phyloP scores from a whole-genome alignment of 1,140 invertebrate genomes.

The Ceratina japonica region DNA sequence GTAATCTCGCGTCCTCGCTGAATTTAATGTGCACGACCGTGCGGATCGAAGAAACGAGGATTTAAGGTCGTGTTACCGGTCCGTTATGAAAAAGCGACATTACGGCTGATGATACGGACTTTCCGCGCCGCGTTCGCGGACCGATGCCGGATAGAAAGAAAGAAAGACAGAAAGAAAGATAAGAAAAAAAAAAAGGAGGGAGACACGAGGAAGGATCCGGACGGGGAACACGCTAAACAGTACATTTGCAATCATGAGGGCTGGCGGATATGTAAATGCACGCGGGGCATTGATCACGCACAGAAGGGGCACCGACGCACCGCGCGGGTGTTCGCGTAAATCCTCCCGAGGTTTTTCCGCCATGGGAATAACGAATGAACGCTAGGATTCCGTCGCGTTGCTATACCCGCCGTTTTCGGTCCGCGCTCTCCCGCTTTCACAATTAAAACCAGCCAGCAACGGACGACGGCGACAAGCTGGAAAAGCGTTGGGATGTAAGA shows the following conservation, averaged over 20 bases:
- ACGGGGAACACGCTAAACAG: constrained; percentile 35
- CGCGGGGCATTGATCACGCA: constrained; percentile 39
- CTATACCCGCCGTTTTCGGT: not conserved
- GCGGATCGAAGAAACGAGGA: constrained; percentile 41
- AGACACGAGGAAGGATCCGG: not conserved
- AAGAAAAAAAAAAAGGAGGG: no score
- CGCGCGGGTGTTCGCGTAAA: constrained; percentile 36
- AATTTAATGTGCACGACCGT: constrained; percentile 44
- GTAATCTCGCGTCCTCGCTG: constrained; percentile 48
- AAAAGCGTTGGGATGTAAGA: constrained; percentile 33
- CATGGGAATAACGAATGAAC: constrained; percentile 35
- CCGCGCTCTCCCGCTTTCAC: not conserved
- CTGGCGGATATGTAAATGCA: constrained; percentile 45
- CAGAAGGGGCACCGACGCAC: constrained; percentile 6
- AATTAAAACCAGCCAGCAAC: constrained; percentile 37
- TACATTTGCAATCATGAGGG: constrained; percentile 46
- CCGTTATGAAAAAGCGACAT: constrained; percentile 52
- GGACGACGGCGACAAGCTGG: constrained; percentile 7
- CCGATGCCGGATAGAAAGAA: no score
- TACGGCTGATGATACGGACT: constrained; percentile 42
- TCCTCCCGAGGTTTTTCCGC: constrained; percentile 30
- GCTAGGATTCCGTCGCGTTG: constrained; percentile 12
- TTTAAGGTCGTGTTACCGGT: constrained; percentile 34
- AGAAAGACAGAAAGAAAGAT: no score
- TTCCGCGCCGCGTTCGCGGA: not conserved